Percentiles rank a stretch among this genome's conserved stretches.
phyloP scores from a whole-genome alignment of 2,113 vertebrate genomes.

The Pteropus alecto region DNA sequence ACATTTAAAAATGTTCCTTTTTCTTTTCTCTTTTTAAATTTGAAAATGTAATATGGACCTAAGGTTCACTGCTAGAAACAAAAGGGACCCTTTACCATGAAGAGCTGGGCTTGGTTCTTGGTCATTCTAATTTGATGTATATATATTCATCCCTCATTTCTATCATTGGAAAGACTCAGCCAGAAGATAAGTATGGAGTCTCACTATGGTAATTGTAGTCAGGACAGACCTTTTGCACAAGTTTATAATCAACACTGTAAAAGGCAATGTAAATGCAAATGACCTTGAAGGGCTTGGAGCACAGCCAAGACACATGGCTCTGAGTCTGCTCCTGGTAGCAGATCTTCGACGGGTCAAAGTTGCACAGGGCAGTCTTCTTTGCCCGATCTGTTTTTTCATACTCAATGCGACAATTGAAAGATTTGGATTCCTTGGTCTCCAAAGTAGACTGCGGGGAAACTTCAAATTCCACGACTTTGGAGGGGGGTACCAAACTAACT shows the following conservation, averaged over 20 bases:
- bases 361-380: slow-evolving; percentile 97
- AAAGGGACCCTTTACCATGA: slow-evolving; percentile 63
- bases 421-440: slow-evolving; percentile 98
- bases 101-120: slow-evolving; percentile 40
- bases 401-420: slow-evolving; percentile 99
- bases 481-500: slow-evolving; percentile 97
- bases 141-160: background rate
- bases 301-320: slow-evolving; percentile 99
- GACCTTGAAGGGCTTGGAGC: slow-evolving; percentile 99
- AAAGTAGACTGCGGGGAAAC: slow-evolving; percentile 92
- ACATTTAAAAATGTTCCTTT: slow-evolving; percentile 61
- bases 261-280: slow-evolving; percentile 99
- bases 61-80: slow-evolving; percentile 71
- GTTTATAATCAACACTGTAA: slow-evolving; percentile 99
- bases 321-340: slow-evolving; percentile 99
- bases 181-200: slow-evolving; percentile 96
- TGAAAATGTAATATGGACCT: slow-evolving; percentile 77
- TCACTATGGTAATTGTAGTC: slow-evolving; percentile 99
- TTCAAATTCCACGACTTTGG: slow-evolving; percentile 98
- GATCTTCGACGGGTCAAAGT: slow-evolving; percentile 93
- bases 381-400: slow-evolving; percentile 99
- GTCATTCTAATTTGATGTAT: slow-evolving; percentile 8
- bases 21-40: slow-evolving; percentile 17
- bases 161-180: slow-evolving; percentile 82
- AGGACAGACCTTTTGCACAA: slow-evolving; percentile 99